phyloP scores from a whole-genome alignment of 2,888 invertebrate species.

The Gortyna flavago region DNA sequence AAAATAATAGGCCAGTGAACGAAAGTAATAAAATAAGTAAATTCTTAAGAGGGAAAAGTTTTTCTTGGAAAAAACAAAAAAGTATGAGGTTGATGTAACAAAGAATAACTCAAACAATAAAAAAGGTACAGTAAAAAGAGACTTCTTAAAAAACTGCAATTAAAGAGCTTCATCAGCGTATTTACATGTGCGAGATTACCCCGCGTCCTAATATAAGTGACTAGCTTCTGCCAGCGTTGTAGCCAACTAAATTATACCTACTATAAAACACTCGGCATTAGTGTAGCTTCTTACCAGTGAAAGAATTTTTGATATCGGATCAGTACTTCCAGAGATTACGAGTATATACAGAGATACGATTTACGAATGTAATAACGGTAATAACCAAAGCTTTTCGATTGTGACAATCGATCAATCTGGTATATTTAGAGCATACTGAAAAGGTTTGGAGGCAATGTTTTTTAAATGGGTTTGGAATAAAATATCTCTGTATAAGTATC shows the following conservation, averaged over 20 bases:
- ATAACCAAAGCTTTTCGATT: constrained; percentile 19
- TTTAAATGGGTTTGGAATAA: constrained; percentile 6
- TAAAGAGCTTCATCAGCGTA: not conserved
- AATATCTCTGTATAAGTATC: not conserved
- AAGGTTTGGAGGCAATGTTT: constrained; percentile 1
- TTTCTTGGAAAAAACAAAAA: not conserved
- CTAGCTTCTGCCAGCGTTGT: not conserved
- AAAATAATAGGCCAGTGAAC: not conserved
- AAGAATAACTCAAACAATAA: not conserved
- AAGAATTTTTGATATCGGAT: not conserved
- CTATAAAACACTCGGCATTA: not conserved
- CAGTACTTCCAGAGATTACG: not conserved
- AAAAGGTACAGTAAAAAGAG: not conserved
- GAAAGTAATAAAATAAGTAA: no score
- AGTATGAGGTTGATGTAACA: not conserved
- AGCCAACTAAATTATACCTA: no score
- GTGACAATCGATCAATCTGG: constrained; percentile 44
- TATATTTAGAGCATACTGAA: constrained; percentile 17
- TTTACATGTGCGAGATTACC: not conserved
- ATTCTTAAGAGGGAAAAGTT: not conserved
- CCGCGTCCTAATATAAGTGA: not conserved
- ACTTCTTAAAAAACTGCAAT: not conserved
- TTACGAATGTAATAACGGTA: constrained; percentile 19
- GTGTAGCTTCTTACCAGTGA: not conserved
- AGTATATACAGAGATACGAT: no score